A percentile compares a stretch with the other conserved stretches of the same genome.
Conservation (phyloP, 1,140 invertebrate genomes). For the Apis cerana region DNA sequence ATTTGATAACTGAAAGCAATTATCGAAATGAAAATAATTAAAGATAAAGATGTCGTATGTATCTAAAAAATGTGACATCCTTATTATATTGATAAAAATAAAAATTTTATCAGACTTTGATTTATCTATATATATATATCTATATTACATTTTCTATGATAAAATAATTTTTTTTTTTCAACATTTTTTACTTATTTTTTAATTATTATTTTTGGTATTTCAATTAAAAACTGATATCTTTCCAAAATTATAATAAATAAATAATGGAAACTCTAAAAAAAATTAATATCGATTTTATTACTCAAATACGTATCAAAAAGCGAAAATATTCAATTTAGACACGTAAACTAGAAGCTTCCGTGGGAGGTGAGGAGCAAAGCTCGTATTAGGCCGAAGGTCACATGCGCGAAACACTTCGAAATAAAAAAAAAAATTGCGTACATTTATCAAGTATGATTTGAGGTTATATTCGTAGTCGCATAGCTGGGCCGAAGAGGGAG, state of each 20-base stretch:
- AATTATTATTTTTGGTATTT: neutral
- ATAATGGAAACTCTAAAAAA: neutral
- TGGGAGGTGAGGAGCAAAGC: neutral
- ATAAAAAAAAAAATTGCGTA: constrained; percentile 11
- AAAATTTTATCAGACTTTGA: constrained; percentile 1
- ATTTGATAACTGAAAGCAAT: neutral
- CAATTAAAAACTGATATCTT: no score
- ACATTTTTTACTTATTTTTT: no score
- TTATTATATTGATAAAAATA: neutral
- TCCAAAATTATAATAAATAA: neutral
- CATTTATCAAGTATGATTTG: constrained; percentile 45
- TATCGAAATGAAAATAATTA: neutral
- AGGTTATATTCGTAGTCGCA: constrained; percentile 60
- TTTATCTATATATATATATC: constrained; percentile 27
- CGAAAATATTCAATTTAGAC: constrained; percentile 30
- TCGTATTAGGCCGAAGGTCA: constrained; percentile 24
- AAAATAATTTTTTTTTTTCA: neutral
- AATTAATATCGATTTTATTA: neutral
- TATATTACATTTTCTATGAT: neutral
- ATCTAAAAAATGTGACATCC: neutral
- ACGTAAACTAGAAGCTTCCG: constrained; percentile 23
- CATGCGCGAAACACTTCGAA: neutral
- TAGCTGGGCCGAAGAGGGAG: constrained; percentile 33
- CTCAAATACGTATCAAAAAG: neutral
- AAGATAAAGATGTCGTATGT: neutral